phyloP scores from a whole-genome alignment of 2,113 vertebrate species.

The Syngnathus scovelli region DNA sequence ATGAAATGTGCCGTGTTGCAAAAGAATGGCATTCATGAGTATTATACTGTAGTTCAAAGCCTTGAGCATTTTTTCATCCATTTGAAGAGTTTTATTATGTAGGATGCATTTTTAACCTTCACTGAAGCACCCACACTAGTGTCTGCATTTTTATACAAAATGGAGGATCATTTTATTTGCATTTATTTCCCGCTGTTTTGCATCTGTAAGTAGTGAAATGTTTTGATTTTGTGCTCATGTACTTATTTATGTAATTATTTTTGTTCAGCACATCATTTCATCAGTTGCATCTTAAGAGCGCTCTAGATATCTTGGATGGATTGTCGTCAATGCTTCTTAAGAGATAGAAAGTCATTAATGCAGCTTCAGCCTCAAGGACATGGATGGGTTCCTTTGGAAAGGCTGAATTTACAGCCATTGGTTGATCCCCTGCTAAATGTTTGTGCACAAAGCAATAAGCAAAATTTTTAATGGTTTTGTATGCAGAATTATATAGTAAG shows the following conservation, averaged over 20 bases:
- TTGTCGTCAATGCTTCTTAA: not conserved
- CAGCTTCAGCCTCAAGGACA: not conserved
- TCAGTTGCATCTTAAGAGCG: not conserved
- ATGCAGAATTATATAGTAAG: too few relatives aligned
- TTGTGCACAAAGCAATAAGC: not conserved
- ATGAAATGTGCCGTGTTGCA: slow-evolving; percentile 14
- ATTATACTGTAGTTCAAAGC: not conserved
- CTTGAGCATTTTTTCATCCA: slow-evolving; percentile 32
- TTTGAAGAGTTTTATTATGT: not conserved
- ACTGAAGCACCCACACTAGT: not conserved
- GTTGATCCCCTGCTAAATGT: too few relatives aligned
- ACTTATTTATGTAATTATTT: too few relatives aligned
- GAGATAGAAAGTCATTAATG: not conserved
- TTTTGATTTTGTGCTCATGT: slow-evolving; percentile 1
- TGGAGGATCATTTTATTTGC: not conserved
- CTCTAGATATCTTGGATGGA: not conserved
- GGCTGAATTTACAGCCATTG: too few relatives aligned
- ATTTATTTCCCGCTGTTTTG: not conserved
- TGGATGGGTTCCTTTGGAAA: not conserved
- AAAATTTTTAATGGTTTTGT: not conserved
- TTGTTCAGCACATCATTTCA: not conserved
- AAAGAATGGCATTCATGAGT: slow-evolving; percentile 8
- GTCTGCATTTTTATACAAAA: slow-evolving; percentile 3
- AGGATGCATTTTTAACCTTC: slow-evolving; percentile 5
- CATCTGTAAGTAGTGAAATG: not conserved